Percentiles rank a stretch among this genome's conserved stretches.
These are phyloP conservation scores for Amiota minor DNA, from an alignment of 2,888 invertebrate genomes.

Conservation along the genomic window DNA sequence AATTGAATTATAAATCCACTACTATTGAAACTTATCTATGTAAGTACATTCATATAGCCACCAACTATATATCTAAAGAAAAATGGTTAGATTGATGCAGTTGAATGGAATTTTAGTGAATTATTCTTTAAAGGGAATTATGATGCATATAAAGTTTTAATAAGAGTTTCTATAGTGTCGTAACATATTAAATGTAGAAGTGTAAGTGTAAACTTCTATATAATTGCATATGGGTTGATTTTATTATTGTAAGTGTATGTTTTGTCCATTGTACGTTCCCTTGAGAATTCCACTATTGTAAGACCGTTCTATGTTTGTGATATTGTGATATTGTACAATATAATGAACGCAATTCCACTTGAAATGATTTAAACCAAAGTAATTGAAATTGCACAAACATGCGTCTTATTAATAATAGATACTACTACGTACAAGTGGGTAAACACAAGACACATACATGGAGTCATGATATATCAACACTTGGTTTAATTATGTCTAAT, in stretches of 20 bases:
- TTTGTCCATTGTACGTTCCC: neutral
- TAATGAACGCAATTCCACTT: conserved; percentile 23
- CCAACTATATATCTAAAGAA: no score
- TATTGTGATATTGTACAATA: neutral
- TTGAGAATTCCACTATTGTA: neutral
- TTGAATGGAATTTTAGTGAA: conserved; percentile 3
- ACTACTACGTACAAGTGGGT: neutral
- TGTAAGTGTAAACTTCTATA: neutral
- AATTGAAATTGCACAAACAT: conserved; percentile 16
- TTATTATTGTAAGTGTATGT: neutral
- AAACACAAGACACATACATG: neutral
- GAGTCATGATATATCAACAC: conserved; percentile 16
- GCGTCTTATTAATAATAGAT: neutral
- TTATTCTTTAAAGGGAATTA: conserved; percentile 21
- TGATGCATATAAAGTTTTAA: neutral
- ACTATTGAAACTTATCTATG: neutral
- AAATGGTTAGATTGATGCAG: no score
- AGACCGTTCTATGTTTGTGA: no score
- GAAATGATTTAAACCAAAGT: conserved; percentile 27
- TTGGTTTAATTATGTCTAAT: conserved; percentile 28
- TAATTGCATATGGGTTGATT: conserved; percentile 9
- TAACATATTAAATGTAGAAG: neutral
- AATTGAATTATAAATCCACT: conserved; percentile 28
- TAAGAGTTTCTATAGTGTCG: neutral
- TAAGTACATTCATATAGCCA: neutral